These are phyloP conservation scores for Polydrusus tereticollis DNA, from an alignment of 2,888 invertebrate species.

Conservation along the genomic window DNA sequence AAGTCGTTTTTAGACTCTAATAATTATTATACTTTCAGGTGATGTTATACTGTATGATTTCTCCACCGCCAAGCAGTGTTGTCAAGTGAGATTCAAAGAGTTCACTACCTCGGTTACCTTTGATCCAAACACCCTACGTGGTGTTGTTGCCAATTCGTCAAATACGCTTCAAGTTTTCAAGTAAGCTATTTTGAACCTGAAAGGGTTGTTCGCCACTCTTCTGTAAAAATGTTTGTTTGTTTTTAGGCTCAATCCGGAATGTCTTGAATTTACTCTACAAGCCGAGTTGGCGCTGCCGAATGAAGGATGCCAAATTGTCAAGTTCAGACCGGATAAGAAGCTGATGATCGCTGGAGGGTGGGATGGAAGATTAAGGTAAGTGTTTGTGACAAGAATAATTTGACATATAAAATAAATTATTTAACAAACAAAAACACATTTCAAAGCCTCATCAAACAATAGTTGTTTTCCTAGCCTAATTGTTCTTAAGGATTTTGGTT, in stretches of 20 bases:
- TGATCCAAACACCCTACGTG: conserved; percentile 75
- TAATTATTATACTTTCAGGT: conserved; percentile 59
- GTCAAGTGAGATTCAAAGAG: conserved; percentile 72
- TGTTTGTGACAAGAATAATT: background rate
- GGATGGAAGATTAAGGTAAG: conserved; percentile 72
- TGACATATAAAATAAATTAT: too few relatives aligned
- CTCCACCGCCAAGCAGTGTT: conserved; percentile 72
- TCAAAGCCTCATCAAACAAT: too few relatives aligned
- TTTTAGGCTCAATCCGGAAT: conserved; percentile 69
- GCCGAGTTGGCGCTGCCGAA: conserved; percentile 78
- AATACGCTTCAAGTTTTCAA: conserved; percentile 67
- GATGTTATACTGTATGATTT: conserved; percentile 80
- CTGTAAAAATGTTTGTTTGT: conserved; percentile 2
- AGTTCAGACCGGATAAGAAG: conserved; percentile 78
- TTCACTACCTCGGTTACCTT: conserved; percentile 82
- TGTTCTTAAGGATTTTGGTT: too few relatives aligned
- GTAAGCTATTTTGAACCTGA: conserved; percentile 3
- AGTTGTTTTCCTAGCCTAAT: too few relatives aligned
- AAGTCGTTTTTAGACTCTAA: background rate
- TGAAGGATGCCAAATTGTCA: conserved; percentile 78
- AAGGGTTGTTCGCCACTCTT: background rate
- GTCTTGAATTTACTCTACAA: conserved; percentile 70
- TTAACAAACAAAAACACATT: too few relatives aligned
- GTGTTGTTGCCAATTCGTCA: conserved; percentile 77
- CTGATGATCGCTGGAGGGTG: conserved; percentile 82